phyloP scores from a whole-genome alignment of 1,140 invertebrate species.

The Acromyrmex echinatior region DNA sequence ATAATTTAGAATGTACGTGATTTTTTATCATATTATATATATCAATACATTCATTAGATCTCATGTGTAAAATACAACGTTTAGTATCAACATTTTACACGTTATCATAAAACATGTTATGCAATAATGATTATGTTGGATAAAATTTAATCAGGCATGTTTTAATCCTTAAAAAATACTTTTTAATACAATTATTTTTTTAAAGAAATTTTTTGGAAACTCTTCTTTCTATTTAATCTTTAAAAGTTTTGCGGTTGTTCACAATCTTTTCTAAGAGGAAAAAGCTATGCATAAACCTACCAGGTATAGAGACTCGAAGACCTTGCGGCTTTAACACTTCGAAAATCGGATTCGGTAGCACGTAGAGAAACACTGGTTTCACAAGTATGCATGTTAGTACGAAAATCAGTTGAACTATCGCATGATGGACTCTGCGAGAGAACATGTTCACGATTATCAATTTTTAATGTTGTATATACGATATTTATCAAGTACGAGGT shows the following conservation, averaged over 20 bases:
- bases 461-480: background rate
- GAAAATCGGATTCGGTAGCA: conserved; percentile 75
- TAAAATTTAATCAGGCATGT: background rate
- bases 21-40: conserved; percentile 11
- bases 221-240: background rate
- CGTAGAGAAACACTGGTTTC: conserved; percentile 64
- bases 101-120: background rate
- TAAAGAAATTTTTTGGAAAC: background rate
- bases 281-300: conserved; percentile 56
- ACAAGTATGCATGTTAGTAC: background rate
- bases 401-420: background rate
- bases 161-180: background rate
- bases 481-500: background rate
- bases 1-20: background rate
- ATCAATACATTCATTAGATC: background rate
- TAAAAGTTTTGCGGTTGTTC: background rate
- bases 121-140: background rate
- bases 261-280: background rate
- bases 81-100: background rate
- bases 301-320: conserved; percentile 75
- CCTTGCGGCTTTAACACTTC: conserved; percentile 72
- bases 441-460: conserved; percentile 46
- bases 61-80: background rate
- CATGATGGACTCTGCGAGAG: background rate
- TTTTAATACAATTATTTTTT: conserved; percentile 9